Evolutionary conservation across 2,888 invertebrate species (phyloP).

Genomic region (Prosopocoilus inquinatus): DNA sequence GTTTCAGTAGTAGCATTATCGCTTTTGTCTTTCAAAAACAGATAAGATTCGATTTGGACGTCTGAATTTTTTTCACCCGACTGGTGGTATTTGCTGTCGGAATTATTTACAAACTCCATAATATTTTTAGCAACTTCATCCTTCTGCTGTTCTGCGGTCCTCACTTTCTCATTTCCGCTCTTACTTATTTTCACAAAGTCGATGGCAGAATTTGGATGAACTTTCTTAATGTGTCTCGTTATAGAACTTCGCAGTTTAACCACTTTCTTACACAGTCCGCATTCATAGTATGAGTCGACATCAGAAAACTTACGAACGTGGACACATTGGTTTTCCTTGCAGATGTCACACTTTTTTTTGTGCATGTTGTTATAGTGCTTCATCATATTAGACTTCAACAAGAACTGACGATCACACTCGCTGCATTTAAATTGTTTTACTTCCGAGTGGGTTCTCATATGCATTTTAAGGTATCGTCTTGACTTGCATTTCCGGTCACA

Average conservation of each 20-base stretch:
- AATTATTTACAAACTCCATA: background rate
- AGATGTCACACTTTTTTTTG: slow-evolving; percentile 13
- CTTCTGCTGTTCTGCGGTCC: slow-evolving; percentile 4
- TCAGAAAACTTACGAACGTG: slow-evolving; percentile 18
- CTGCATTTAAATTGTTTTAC: slow-evolving; percentile 32
- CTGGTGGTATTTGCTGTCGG: background rate
- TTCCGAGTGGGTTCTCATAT: slow-evolving; percentile 29
- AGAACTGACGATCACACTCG: slow-evolving; percentile 29
- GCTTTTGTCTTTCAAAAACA: slow-evolving; percentile 2
- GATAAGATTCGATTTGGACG: background rate
- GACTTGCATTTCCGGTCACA: slow-evolving; percentile 31
- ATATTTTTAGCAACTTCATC: slow-evolving; percentile 5
- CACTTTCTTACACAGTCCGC: slow-evolving; percentile 41
- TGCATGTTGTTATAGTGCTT: slow-evolving; percentile 31
- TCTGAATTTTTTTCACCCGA: no score
- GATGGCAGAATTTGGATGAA: slow-evolving; percentile 34
- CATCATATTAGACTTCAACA: slow-evolving; percentile 24
- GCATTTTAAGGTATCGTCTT: slow-evolving; percentile 29
- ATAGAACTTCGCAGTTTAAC: slow-evolving; percentile 45
- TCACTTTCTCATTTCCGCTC: background rate
- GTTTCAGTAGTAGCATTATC: slow-evolving; percentile 9
- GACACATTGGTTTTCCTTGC: slow-evolving; percentile 13
- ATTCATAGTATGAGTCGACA: slow-evolving; percentile 31
- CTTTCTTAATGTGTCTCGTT: slow-evolving; percentile 40
- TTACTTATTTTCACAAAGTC: slow-evolving; percentile 16